A percentile compares a stretch with the other conserved stretches of the same genome.
phyloP scores from a whole-genome alignment of 2,797 vertebrate species.

The Rhodeus uyekii region DNA sequence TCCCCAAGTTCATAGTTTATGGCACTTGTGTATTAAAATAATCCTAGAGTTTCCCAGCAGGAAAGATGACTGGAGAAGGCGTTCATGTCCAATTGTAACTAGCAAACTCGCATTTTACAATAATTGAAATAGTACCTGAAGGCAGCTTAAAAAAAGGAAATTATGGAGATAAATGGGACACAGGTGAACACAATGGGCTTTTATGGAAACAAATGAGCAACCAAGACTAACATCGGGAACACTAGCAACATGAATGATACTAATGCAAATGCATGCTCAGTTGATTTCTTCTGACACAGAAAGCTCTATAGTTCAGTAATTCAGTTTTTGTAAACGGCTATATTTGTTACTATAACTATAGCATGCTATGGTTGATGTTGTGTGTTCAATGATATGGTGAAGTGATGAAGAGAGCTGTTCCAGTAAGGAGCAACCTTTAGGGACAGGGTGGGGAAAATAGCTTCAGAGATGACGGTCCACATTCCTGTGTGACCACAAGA shows the following conservation, averaged over 20 bases:
- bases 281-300: constrained; percentile 30
- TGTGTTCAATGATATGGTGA: constrained; percentile 19
- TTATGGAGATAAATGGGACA: not conserved
- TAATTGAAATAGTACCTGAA: not conserved
- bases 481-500: constrained; percentile 57
- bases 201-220: not conserved
- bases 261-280: not conserved
- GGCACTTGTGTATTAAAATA: not conserved
- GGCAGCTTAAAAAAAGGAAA: not conserved
- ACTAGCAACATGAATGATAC: not conserved
- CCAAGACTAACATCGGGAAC: not conserved
- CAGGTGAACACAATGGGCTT: not conserved
- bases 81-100: not conserved
- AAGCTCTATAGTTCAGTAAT: not conserved
- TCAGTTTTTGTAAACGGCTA: not conserved
- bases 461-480: constrained; percentile 54
- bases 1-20: not conserved
- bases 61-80: not conserved
- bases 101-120: not conserved
- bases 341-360: constrained; percentile 12
- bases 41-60: not conserved
- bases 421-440: constrained; percentile 46
- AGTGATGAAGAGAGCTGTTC: constrained; percentile 42
- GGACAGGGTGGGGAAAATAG: constrained; percentile 44
- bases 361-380: not conserved